Conservation (phyloP, 1,140 invertebrate genomes). For the Bombus huntii region DNA sequence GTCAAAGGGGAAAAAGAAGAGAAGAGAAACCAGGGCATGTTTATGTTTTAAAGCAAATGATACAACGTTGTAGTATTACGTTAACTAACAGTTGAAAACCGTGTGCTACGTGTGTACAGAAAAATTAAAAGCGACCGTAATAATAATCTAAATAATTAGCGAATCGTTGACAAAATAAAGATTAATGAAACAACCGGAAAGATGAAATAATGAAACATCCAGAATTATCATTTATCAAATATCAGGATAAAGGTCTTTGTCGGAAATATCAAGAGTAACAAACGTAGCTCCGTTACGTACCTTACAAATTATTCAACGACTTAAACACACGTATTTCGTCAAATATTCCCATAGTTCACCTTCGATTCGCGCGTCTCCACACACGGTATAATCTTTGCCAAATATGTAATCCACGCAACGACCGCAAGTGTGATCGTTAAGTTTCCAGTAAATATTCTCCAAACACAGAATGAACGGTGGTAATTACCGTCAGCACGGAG, state of each 20-base stretch:
- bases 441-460: neutral
- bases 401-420: neutral
- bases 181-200: neutral
- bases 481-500: neutral
- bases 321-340: neutral
- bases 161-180: neutral
- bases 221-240: neutral
- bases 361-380: neutral
- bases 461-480: neutral
- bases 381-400: neutral
- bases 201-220: too few species aligned
- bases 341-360: neutral
- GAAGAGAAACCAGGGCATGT: neutral
- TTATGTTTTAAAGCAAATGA: neutral
- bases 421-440: neutral
- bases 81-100: neutral
- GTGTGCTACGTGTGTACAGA: rapidly evolving
- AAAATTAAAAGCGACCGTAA: neutral
- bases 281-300: neutral
- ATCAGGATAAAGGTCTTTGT: too few species aligned
- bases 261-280: neutral
- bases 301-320: neutral
- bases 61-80: neutral
- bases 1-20: neutral
- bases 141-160: neutral